Evolutionary conservation across 2,113 vertebrate genomes (phyloP).

Genomic region (Tyrannus savana): DNA sequence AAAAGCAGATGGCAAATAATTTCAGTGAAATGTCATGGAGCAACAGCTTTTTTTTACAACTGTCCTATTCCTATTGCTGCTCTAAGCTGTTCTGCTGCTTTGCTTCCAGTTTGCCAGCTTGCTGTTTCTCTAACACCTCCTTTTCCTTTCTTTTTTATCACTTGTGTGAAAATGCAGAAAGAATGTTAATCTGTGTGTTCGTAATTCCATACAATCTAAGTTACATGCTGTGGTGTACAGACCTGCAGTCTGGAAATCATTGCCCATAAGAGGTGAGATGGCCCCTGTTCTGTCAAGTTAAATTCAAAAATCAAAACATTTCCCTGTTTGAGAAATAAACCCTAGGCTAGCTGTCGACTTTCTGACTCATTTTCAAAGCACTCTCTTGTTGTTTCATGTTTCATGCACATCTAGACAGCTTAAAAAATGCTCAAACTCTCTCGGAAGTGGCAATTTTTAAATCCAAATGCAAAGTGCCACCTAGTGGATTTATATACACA

Average conservation of each 20-base stretch:
- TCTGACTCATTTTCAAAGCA: background rate
- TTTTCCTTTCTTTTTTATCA: background rate
- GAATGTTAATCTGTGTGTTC: background rate
- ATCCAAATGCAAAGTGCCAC: background rate
- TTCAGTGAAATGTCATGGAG: background rate
- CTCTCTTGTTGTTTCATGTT: background rate
- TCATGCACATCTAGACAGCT: background rate
- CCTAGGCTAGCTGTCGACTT: background rate
- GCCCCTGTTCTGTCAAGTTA: background rate
- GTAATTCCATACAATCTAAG: background rate
- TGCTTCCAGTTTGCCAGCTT: background rate
- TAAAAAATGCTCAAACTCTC: background rate
- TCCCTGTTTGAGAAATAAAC: background rate
- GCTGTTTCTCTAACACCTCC: background rate
- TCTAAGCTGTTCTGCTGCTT: background rate
- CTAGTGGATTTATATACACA: background rate
- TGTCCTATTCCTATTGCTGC: accelerated
- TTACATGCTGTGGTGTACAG: background rate
- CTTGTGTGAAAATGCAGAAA: background rate
- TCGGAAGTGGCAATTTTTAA: background rate
- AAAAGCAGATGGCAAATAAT: background rate
- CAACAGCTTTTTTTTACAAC: background rate
- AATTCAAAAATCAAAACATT: background rate
- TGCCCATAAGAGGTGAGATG: slow-evolving; percentile 12
- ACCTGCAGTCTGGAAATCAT: background rate